Evolutionary conservation across 2,797 vertebrate genomes (phyloP), one percentile per base, ranked within the genome.

Genomic region (Decapterus maruadsi): DNA sequence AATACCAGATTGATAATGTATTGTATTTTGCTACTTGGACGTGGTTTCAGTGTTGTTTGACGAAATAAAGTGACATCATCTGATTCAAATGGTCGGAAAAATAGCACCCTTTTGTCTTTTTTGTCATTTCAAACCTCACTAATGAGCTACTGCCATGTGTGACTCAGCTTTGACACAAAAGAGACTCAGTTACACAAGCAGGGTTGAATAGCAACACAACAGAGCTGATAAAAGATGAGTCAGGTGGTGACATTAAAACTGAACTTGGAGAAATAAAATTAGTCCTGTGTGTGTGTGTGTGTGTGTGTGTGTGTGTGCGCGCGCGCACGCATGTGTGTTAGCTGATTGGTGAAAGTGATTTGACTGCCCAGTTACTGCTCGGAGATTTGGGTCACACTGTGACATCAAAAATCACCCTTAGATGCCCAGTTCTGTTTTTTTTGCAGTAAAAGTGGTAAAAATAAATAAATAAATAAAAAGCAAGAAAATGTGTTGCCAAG

Each of bases 21-120:
- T 36, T 53, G 56, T 70, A 48, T 77, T 87, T 90, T 83, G 68
- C 61, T 85, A 79, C 71, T 75, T 83, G 50, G 50, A 54, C 31
- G 64, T 73, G 9, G 45, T 70, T 80, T 87, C 43, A 87, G 14
- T 83, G 62, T 71, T 86, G 58, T 62, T 66, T 66, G 67, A 66
- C 69, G 34, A 85, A 93, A 91, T 92, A 93, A 92, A 94, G 46
- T 82, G 54, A 60, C 56, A 50, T 80, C 42, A 82, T 79, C 65
- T 55, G 22, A 19, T 65, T 71, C 70, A 34, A 34, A 34, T 4
- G 48, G 26, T 26, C 1, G 42, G 51, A 14, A 11, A 26, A 36
- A 38, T 43, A 17, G 9, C 48, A 36, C 2, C 53, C 66, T 26
- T 26, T 77, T 68, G 62, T 77, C 59, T 26, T 42, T 42, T 26